Evolutionary conservation across 2,888 invertebrate species (phyloP).

Genomic region (Drosophila picticornis): DNA sequence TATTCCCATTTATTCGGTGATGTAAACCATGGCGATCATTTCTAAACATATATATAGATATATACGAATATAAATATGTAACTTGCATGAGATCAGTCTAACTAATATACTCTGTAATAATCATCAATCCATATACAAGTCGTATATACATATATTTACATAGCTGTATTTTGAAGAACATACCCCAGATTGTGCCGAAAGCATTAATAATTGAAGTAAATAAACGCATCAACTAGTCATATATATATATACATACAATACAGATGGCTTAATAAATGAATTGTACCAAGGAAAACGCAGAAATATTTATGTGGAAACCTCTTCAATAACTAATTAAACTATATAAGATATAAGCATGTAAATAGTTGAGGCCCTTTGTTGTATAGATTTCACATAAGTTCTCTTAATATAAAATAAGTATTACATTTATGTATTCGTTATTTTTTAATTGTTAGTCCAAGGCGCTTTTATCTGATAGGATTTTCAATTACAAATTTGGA

Average conservation of each 20-base stretch:
- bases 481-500: conserved; percentile 52
- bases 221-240: conserved; percentile 73
- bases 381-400: conserved; percentile 62
- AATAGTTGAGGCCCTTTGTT: conserved; percentile 62
- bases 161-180: conserved; percentile 32
- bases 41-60: neutral
- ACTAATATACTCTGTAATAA: conserved; percentile 17
- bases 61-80: neutral
- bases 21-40: conserved; percentile 14
- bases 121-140: conserved; percentile 11
- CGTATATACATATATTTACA: neutral
- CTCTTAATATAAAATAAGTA: conserved; percentile 51
- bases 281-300: conserved; percentile 40
- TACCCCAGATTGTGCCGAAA: conserved; percentile 72
- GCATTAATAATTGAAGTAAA: conserved; percentile 29
- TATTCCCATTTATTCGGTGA: conserved; percentile 4
- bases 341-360: conserved; percentile 52
- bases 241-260: conserved; percentile 29
- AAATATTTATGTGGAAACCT: conserved; percentile 38
- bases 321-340: conserved; percentile 40
- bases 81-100: conserved; percentile 22
- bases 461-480: conserved; percentile 70
- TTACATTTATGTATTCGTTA: conserved; percentile 63
- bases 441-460: conserved; percentile 68
- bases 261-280: conserved; percentile 27